phyloP scores from a whole-genome alignment of 1,140 invertebrate genomes.

The Chelonus insularis region DNA sequence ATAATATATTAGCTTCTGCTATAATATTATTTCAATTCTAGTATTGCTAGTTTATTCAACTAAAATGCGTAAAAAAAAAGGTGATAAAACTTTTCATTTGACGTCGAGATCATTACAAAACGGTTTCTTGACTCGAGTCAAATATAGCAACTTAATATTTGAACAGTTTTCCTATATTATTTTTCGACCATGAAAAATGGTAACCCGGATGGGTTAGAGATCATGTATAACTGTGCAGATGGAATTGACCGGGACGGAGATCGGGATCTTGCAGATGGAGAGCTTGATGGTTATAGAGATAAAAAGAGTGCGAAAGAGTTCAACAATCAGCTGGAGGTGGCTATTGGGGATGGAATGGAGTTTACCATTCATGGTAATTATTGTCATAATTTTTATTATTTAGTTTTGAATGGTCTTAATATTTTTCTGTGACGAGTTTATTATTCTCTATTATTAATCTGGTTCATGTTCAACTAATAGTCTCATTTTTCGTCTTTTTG shows the following conservation, averaged over 20 bases:
- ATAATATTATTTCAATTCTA: too few relatives aligned
- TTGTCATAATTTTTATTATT: neutral
- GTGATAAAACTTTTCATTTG: neutral
- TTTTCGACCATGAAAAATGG: conserved; percentile 33
- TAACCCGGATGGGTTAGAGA: conserved; percentile 45
- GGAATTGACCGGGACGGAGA: conserved; percentile 66
- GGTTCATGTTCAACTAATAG: conserved; percentile 14
- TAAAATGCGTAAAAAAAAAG: too few relatives aligned
- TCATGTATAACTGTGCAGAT: conserved; percentile 55
- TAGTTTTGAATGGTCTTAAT: too few relatives aligned
- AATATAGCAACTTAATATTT: conserved; percentile 23
- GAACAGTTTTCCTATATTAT: conserved; percentile 32
- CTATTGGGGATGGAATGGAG: conserved; percentile 88
- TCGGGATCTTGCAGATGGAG: conserved; percentile 79
- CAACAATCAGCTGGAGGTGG: conserved; percentile 77
- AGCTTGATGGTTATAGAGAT: conserved; percentile 73
- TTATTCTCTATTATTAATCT: conserved; percentile 13
- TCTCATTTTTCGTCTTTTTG: conserved; percentile 35
- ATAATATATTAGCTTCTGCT: neutral
- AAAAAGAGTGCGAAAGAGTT: conserved; percentile 81
- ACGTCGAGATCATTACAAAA: neutral
- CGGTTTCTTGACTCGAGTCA: neutral
- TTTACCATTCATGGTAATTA: conserved; percentile 82
- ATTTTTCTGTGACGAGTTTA: too few relatives aligned
- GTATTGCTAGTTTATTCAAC: too few relatives aligned